Evolutionary conservation across 2,888 invertebrate genomes (phyloP), one percentile per base, ranked within the genome.

Genomic region (Cataglyphis altisquamis): DNA sequence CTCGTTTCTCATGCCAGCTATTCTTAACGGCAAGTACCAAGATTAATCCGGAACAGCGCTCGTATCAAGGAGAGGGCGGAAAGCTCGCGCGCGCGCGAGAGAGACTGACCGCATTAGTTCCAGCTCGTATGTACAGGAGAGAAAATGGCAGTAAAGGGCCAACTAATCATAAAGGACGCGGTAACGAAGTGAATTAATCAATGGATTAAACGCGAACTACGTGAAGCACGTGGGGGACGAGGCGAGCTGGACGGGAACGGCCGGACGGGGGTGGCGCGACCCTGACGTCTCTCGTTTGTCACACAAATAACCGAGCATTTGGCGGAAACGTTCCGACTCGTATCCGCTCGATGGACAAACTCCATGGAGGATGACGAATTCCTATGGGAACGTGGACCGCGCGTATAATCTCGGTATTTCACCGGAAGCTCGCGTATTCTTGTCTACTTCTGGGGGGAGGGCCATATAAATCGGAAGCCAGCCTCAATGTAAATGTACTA

Each of bases 221-320:
- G 84, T 86, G 82, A 78, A 88, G 84, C 88, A 89, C 88, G 87
- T 82, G 87, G 83, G 74, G 25, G 73, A 6, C 55, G 41, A 29
- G 36, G 39, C 36, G 36, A 67, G 74, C 55, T 62, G 66, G 55
- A 77, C 39, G 62, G 77, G 78, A 72, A 74, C 57, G 68, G 21
- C 68, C 73, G 81, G 83, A 81, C 66, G 86, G 86, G 85, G 85
- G 72, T 88, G 82, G 86, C 81, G 82, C 82, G 84, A 85, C 84
- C 91, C 90, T 93, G 94, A 94, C 93, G 89, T 91, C 88, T 92
- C 94, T 94, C 94, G 93, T 94, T 94, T 94, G 94, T 94, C 94
- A 94, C 92, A 91, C 91, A 94, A 94, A 94, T 93, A 92, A 92
- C 92, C 91, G 88, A 90, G 90, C 94, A 94, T 94, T 94, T 94